Conservation (phyloP, 1,140 invertebrate genomes). For the Megathymus violae region DNA sequence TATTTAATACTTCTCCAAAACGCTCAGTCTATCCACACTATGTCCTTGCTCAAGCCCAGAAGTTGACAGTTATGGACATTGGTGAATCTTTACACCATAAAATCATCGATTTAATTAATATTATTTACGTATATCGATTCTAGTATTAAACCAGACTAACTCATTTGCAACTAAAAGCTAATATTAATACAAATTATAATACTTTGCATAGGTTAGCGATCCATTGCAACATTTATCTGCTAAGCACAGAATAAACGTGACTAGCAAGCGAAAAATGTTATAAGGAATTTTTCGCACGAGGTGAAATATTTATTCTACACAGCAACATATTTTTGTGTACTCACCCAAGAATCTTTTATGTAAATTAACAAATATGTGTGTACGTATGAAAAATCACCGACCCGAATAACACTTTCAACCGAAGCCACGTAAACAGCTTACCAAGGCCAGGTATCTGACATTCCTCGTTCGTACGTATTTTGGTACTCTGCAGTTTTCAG, state of each 20-base stretch:
- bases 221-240: not conserved
- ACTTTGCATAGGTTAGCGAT: not conserved
- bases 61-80: too few relatives aligned
- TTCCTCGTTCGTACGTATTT: not conserved
- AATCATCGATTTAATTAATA: too few relatives aligned
- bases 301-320: not conserved
- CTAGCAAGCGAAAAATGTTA: not conserved
- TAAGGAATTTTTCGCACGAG: constrained; percentile 12
- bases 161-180: too few relatives aligned
- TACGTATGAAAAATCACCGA: constrained; percentile 24
- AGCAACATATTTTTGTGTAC: constrained; percentile 15
- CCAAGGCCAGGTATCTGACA: constrained; percentile 1
- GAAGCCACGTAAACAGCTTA: constrained; percentile 20
- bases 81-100: too few relatives aligned
- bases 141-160: too few relatives aligned
- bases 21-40: too few relatives aligned
- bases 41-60: too few relatives aligned
- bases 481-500: constrained; percentile 7
- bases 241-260: constrained; percentile 3
- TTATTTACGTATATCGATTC: too few relatives aligned
- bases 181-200: too few relatives aligned
- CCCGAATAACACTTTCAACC: constrained; percentile 19
- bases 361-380: constrained; percentile 30
- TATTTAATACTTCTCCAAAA: too few relatives aligned
- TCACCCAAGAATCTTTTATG: constrained; percentile 20